Base-by-base conservation (phyloP, 2,888 invertebrate species). In the Leptura quadrifasciata region DNA sequence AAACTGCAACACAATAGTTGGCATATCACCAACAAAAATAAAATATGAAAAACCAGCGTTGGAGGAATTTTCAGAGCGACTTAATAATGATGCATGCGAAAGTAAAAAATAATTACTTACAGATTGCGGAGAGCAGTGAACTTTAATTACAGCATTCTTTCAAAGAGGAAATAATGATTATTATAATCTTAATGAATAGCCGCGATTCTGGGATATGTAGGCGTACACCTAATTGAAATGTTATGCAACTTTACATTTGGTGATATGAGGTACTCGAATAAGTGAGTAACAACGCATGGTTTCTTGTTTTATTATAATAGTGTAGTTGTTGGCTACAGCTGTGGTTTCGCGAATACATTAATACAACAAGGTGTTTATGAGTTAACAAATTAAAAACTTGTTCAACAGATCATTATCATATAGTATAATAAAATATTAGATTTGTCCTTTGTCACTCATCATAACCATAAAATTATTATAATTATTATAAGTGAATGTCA, bases 1-100 rank as follows among this genome's bases (percentile, higher is more conserved):
- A 27, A 67, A 54, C 47, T 60, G 58, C 58, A 21, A 60, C 21
- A 52, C 24, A 67, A 21, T 20, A n/a, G 9, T 52, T 67, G 65
- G 65, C 65, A 67, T 17, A 27, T n/a, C 24, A 21, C 65, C 65
- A 67, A 52, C 52, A n/a, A 54, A 52, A 54, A 67, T 52, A 67
- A 54, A 67, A 67, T 21, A 52, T 67, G 24, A 10, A 64, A 18
- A 54, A n/a, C 47, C 65, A 52, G 31, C 20, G 21, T 12, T 52
- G 52, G 21, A 52, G 21, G 47, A 31, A 52, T 39, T 65, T 65
- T 21, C 15, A 39, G 8, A 5, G 47, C 21, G 65, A 12, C 15
- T 18, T 15, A 65, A 24, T 65, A 65, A 65, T 52, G 39, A n/a
- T 52, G 15, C 15, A 65, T 65, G 47, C 6, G 31, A 27, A 61